Evolutionary conservation across 2,797 vertebrate species (phyloP).

Genomic region (Arctocebus calabarensis): DNA sequence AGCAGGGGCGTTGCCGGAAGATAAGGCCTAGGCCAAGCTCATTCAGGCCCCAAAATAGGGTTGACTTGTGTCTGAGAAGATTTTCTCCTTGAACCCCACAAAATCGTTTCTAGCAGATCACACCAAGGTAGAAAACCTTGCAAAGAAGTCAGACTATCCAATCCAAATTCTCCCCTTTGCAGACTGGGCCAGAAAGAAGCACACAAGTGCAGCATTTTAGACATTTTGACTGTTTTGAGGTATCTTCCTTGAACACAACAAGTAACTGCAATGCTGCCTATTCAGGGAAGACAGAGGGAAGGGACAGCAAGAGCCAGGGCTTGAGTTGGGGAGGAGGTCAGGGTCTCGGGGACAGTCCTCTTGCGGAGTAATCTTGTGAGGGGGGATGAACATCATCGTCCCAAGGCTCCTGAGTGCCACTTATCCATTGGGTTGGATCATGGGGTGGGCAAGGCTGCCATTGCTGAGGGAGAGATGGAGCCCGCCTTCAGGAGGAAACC

Average conservation of each 20-base stretch:
- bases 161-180: neutral
- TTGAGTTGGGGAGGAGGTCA: neutral
- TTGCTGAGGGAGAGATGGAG: slow-evolving; percentile 96
- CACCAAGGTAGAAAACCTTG: neutral
- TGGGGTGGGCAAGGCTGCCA: slow-evolving; percentile 97
- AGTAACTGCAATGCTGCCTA: neutral
- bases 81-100: neutral
- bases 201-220: neutral
- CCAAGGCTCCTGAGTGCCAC: slow-evolving; percentile 95
- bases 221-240: neutral
- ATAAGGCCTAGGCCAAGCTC: neutral
- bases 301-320: neutral
- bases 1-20: neutral
- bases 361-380: slow-evolving; percentile 95
- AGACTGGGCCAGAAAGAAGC: neutral
- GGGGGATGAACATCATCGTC: slow-evolving; percentile 97
- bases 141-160: neutral
- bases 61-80: neutral
- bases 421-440: slow-evolving; percentile 94
- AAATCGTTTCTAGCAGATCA: neutral
- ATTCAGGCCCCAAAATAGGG: neutral
- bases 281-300: slow-evolving; percentile 54
- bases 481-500: slow-evolving; percentile 98
- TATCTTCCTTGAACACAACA: slow-evolving; percentile 26
- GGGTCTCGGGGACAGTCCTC: slow-evolving; percentile 71